Percentiles rank a stretch among this genome's conserved stretches.
These are phyloP conservation scores for Todus mexicanus DNA, from an alignment of 2,797 vertebrate genomes.

Conservation along the genomic window DNA sequence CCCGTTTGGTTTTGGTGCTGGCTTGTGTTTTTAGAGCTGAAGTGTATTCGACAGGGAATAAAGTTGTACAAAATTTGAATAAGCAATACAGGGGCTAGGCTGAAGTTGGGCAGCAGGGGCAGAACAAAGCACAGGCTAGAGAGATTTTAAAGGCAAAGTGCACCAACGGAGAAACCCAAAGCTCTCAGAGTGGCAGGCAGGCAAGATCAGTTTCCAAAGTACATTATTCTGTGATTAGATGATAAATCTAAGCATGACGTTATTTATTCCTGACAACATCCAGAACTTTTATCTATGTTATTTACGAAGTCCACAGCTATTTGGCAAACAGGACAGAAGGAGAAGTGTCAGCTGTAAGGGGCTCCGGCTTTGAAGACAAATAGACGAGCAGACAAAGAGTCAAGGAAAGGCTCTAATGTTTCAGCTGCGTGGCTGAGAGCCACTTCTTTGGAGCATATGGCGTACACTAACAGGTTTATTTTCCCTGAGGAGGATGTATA, in stretches of 20 bases:
- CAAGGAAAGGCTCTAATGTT: constrained; percentile 11
- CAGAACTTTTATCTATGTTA: background rate
- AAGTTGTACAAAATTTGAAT: background rate
- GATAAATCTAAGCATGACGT: background rate
- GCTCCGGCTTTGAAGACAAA: constrained; percentile 39
- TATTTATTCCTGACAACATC: background rate
- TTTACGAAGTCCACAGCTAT: constrained; percentile 27
- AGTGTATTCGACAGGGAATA: background rate
- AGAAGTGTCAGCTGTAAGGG: constrained; percentile 9
- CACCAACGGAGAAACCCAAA: background rate
- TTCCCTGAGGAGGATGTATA: constrained; percentile 52
- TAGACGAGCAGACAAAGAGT: constrained; percentile 45
- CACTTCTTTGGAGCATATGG: constrained; percentile 54
- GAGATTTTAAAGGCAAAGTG: background rate
- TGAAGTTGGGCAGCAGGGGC: background rate
- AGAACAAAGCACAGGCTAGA: background rate
- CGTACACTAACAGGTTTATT: constrained; percentile 49
- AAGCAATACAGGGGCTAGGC: background rate
- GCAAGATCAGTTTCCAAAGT: background rate
- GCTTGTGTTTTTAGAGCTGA: background rate
- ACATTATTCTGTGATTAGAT: background rate
- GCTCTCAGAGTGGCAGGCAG: background rate
- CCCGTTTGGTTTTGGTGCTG: background rate
- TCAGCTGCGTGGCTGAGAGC: constrained; percentile 42
- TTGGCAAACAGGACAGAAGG: constrained; percentile 33